Conservation (phyloP, 2,888 invertebrate species). For the Pheosia tremula region DNA sequence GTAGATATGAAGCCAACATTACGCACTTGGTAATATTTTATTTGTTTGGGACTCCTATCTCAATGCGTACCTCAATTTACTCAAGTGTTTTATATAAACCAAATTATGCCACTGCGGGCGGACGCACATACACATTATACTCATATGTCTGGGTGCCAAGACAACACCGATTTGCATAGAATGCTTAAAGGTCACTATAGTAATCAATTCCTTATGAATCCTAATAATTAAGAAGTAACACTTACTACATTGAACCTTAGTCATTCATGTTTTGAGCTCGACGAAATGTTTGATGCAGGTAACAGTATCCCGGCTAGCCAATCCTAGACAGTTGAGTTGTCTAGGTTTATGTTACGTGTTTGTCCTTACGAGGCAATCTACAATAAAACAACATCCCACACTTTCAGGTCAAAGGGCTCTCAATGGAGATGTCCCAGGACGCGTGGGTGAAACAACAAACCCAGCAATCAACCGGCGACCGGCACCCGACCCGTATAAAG, state of each 20-base stretch:
- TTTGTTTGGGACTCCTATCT: slow-evolving; percentile 12
- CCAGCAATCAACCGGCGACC: slow-evolving; percentile 68
- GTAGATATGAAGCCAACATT: slow-evolving; percentile 11
- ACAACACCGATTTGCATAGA: not conserved
- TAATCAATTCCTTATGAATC: too few relatives aligned
- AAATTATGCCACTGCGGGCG: slow-evolving; percentile 1
- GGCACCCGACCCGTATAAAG: slow-evolving; percentile 75
- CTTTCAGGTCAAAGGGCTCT: slow-evolving; percentile 79
- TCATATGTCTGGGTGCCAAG: not conserved
- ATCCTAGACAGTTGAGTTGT: too few relatives aligned
- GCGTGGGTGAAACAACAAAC: slow-evolving; percentile 81
- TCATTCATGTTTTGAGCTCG: too few relatives aligned
- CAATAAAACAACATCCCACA: not conserved
- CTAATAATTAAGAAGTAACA: too few relatives aligned
- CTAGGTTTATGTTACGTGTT: too few relatives aligned
- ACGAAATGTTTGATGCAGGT: too few relatives aligned
- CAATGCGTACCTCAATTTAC: slow-evolving; percentile 17
- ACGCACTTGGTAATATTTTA: slow-evolving; percentile 17
- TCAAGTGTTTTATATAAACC: slow-evolving; percentile 18
- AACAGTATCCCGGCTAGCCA: too few relatives aligned
- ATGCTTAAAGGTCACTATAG: not conserved
- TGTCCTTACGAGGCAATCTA: too few relatives aligned
- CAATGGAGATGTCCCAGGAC: slow-evolving; percentile 81
- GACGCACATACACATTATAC: not conserved
- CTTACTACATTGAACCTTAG: too few relatives aligned